These are phyloP conservation scores for Campoplex nolae DNA, from an alignment of 2,888 invertebrate genomes.

Conservation along the genomic window DNA sequence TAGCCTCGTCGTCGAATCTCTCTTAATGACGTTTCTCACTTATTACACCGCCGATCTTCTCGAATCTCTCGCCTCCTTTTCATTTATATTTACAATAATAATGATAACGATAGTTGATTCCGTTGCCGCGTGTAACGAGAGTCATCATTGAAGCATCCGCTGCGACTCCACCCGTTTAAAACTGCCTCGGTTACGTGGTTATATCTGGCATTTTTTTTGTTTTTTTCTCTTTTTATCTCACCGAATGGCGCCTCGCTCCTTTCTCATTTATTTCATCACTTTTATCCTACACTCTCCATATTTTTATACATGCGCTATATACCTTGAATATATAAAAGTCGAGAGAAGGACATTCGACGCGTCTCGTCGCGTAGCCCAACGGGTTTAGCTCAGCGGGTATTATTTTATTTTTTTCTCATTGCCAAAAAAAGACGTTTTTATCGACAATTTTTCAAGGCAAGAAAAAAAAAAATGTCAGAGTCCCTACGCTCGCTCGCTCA, in stretches of 20 bases:
- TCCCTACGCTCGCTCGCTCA: neutral
- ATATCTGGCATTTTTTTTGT: constrained; percentile 31
- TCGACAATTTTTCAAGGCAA: neutral
- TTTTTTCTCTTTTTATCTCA: constrained; percentile 2
- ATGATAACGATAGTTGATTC: constrained; percentile 40
- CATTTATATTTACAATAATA: neutral
- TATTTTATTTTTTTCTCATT: neutral
- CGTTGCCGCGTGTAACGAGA: constrained; percentile 61
- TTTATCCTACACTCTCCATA: neutral
- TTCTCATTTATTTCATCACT: constrained; percentile 48
- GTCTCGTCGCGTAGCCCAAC: neutral
- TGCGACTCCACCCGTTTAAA: constrained; percentile 56
- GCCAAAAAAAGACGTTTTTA: constrained; percentile 2
- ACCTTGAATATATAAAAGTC: neutral
- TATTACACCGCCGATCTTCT: constrained; percentile 33
- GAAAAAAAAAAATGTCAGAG: neutral
- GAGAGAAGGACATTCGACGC: neutral
- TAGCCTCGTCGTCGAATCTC: constrained; percentile 42
- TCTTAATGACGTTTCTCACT: constrained; percentile 60
- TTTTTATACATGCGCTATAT: neutral
- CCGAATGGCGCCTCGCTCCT: neutral
- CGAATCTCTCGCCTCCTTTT: constrained; percentile 10
- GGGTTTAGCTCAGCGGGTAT: constrained; percentile 11
- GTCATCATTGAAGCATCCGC: constrained; percentile 55
- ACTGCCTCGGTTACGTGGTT: constrained; percentile 31